These are phyloP conservation scores for Esox niger DNA, from an alignment of 2,113 vertebrate genomes.

Conservation along the genomic window DNA sequence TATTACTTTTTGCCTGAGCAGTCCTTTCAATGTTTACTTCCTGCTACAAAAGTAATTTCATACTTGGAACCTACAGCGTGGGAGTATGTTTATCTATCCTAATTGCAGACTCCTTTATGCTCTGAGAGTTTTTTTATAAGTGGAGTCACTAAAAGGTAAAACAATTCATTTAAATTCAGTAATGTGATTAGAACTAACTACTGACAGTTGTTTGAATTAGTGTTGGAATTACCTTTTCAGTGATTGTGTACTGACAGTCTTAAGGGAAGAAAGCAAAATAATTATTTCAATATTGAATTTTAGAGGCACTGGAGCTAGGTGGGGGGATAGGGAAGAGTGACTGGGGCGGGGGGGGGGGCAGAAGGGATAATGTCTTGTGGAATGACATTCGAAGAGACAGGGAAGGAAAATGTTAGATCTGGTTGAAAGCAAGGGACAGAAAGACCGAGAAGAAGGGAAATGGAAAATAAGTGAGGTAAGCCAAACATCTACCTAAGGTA, in stretches of 20 bases:
- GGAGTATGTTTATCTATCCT: neutral
- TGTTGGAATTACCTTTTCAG: neutral
- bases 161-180: neutral
- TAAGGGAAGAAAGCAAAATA: too few species aligned
- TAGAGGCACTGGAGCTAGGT: neutral
- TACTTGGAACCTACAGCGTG: conserved; percentile 10
- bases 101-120: conserved; percentile 12
- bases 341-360: neutral
- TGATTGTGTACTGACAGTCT: too few species aligned
- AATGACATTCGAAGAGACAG: neutral
- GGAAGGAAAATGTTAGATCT: neutral
- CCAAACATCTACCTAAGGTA: neutral
- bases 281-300: neutral
- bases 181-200: neutral
- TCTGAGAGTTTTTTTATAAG: neutral
- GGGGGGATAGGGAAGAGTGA: neutral
- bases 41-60: conserved; percentile 22
- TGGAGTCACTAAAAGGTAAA: neutral
- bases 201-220: neutral
- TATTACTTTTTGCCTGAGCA: conserved; percentile 26
- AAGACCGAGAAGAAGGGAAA: too few species aligned
- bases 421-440: too few species aligned
- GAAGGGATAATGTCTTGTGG: neutral
- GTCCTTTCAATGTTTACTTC: conserved; percentile 26
- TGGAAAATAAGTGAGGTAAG: too few species aligned